Evolutionary conservation across 2,797 vertebrate species (phyloP), one percentile per base, ranked within the genome.

Genomic region (Platalea minor): DNA sequence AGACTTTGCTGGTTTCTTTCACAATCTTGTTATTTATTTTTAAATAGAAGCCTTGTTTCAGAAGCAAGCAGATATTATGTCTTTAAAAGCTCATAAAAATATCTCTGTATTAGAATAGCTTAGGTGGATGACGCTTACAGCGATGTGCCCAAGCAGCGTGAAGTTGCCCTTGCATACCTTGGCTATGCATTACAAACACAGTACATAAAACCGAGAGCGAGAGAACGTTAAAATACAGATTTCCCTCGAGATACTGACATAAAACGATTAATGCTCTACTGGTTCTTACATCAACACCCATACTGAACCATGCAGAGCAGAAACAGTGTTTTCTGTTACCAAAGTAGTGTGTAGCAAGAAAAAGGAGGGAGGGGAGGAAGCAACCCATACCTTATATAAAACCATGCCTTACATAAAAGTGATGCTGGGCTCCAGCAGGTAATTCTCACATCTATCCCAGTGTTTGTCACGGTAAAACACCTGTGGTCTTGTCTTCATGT

Each of bases 31-130:
- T 37, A 29, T 96, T 95, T 95, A 96, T 93, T 96, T 84, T 94
- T 90, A 95, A 94, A 94, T 57, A 95, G 46, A 96, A 95, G 86
- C n/a, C 24, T 78, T 43, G 68, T 93, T 87, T 69, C 46, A 75
- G 72, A 96, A 92, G 81, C 75, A 91, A 94, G 85, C 46, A 59
- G 75, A 10, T 35, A 70, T 43, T 67, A 78, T 92, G 29, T 80
- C 77, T 94, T 91, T 88, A 82, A 64, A 91, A 89, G 57, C 43
- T 60, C 81, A 85, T 31, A 72, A 85, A 95, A 88, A 69, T 64
- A 60, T 29, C 28, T 80, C 57, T 35, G 11, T 56, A 23, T 21
- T 46, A 72, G 33, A 70, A 60, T 26, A 85, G 43, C 51, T 85
- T 0, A 2, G 61, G 51, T 33, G 45, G n/a, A 17, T 31, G 56